These are phyloP conservation scores for Nephila pilipes DNA, from an alignment of 1,140 invertebrate genomes.

Conservation along the genomic window DNA sequence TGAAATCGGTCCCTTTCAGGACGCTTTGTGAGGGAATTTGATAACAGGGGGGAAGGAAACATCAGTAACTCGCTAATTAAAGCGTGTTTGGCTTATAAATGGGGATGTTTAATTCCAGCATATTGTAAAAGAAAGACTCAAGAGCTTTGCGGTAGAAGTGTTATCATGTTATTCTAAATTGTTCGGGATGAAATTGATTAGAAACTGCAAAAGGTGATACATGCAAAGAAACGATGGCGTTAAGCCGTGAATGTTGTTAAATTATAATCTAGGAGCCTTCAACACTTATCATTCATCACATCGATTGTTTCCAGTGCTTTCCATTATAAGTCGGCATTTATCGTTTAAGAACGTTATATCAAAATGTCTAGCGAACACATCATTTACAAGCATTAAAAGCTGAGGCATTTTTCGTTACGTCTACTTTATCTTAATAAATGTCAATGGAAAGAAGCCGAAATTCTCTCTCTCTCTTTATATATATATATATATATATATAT, in stretches of 20 bases:
- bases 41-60: constrained; percentile 58
- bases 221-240: not conserved
- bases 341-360: too few relatives aligned
- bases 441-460: too few relatives aligned
- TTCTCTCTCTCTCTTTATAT: too few relatives aligned
- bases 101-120: constrained; percentile 41
- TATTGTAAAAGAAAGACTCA: constrained; percentile 21
- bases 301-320: too few relatives aligned
- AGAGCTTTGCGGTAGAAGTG: not conserved
- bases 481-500: too few relatives aligned
- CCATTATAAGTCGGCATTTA: too few relatives aligned
- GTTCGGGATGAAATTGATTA: constrained; percentile 17
- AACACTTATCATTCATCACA: too few relatives aligned
- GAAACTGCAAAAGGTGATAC: not conserved
- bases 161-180: not conserved
- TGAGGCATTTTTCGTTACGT: too few relatives aligned
- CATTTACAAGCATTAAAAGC: too few relatives aligned
- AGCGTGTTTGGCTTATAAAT: constrained; percentile 55
- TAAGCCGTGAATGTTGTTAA: not conserved
- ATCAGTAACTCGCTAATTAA: constrained; percentile 63
- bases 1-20: constrained; percentile 35
- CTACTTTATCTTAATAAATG: too few relatives aligned
- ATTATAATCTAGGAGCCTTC: not conserved
- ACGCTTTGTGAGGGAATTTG: constrained; percentile 47
- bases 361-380: too few relatives aligned